A percentile compares a stretch with the other conserved stretches of the same genome.
phyloP scores from a whole-genome alignment of 2,888 invertebrate species.

The Amblyteles armatorius region DNA sequence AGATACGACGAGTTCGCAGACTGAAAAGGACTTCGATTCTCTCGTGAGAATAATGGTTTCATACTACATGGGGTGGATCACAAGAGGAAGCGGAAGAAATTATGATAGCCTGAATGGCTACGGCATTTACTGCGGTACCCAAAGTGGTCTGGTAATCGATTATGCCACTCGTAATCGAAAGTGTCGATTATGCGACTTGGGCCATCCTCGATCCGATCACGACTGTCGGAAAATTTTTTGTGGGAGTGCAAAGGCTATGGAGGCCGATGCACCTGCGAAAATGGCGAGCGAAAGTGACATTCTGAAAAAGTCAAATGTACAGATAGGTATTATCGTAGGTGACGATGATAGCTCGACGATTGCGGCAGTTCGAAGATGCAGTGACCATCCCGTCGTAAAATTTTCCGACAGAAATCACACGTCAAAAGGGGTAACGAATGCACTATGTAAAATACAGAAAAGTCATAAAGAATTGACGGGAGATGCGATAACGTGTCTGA shows the following conservation, averaged over 20 bases:
- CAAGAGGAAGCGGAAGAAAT: constrained; percentile 60
- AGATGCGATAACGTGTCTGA: constrained; percentile 34
- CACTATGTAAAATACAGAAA: constrained; percentile 28
- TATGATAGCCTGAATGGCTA: constrained; percentile 69
- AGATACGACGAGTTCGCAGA: neutral
- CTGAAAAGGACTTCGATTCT: constrained; percentile 17
- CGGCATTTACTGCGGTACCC: constrained; percentile 69
- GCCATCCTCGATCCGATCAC: constrained; percentile 16
- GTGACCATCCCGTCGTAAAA: constrained; percentile 31
- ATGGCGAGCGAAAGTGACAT: constrained; percentile 9
- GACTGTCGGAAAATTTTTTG: constrained; percentile 33
- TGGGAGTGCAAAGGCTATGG: constrained; percentile 37
- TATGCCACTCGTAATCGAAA: constrained; percentile 52
- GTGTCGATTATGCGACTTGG: constrained; percentile 32
- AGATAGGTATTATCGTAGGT: constrained; percentile 40
- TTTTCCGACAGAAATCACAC: constrained; percentile 48
- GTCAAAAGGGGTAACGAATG: constrained; percentile 36
- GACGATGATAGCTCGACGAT: constrained; percentile 54
- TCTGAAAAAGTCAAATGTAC: constrained; percentile 31
- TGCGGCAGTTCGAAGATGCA: constrained; percentile 20
- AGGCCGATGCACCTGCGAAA: constrained; percentile 1
- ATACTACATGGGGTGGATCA: constrained; percentile 74
- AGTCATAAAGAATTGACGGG: constrained; percentile 36
- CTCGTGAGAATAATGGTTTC: constrained; percentile 66
- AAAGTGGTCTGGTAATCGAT: constrained; percentile 65